Evolutionary conservation across 2,888 invertebrate genomes (phyloP).

Genomic region (Heteromyza rotundicornis): DNA sequence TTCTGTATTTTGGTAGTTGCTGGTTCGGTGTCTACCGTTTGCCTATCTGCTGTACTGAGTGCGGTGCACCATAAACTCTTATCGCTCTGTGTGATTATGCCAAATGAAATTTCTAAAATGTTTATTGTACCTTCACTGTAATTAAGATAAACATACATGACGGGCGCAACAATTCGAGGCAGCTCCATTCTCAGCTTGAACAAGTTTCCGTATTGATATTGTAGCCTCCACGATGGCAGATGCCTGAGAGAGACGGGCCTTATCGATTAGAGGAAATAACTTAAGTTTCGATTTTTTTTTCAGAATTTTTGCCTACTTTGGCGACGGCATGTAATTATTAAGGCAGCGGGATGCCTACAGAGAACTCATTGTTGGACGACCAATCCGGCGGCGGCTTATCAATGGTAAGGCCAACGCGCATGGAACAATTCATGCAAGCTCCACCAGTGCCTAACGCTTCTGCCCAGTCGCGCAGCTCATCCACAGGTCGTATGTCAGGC

Average conservation of each 20-base stretch:
- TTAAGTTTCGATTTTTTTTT: neutral
- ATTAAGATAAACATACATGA: constrained; percentile 50
- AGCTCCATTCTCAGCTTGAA: too few relatives aligned
- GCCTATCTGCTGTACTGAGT: neutral
- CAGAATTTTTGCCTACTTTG: neutral
- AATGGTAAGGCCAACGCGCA: constrained; percentile 63
- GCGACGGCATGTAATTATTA: constrained; percentile 11
- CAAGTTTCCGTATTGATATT: too few relatives aligned
- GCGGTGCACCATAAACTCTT: neutral
- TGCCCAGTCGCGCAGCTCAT: constrained; percentile 37
- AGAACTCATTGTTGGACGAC: constrained; percentile 49
- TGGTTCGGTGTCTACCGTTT: neutral
- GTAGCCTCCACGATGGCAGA: constrained; percentile 29
- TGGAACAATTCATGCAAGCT: constrained; percentile 69
- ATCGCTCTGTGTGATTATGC: neutral
- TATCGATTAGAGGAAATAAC: neutral
- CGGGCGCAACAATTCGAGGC: too few relatives aligned
- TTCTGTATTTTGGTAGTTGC: neutral
- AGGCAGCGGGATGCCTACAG: constrained; percentile 52
- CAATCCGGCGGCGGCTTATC: constrained; percentile 46
- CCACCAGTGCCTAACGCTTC: constrained; percentile 60
- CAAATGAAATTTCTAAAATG: neutral
- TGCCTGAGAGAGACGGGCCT: constrained; percentile 41
- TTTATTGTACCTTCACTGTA: constrained; percentile 46
- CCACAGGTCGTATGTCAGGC: constrained; percentile 30